Percentiles rank a stretch among this genome's conserved stretches.
phyloP scores from a whole-genome alignment of 1,140 invertebrate genomes.

The Drosophila yakuba region DNA sequence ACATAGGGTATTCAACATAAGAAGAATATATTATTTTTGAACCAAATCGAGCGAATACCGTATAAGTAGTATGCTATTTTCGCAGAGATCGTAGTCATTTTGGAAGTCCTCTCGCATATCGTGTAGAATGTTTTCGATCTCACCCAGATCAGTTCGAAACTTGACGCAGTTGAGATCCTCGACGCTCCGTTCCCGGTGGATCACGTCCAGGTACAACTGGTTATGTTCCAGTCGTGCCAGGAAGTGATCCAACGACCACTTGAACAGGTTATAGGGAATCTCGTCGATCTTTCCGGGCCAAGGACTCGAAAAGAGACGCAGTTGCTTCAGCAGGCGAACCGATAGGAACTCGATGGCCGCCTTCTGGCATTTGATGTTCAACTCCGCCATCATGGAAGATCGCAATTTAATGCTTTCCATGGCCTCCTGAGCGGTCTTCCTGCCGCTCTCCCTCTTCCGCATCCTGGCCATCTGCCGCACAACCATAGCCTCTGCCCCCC shows the following conservation, averaged over 20 bases:
- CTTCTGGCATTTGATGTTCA: slow-evolving; percentile 23
- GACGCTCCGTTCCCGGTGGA: slow-evolving; percentile 21
- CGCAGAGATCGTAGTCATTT: slow-evolving; percentile 15
- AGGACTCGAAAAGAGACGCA: slow-evolving; percentile 15
- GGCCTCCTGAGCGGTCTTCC: not conserved
- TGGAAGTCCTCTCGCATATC: slow-evolving; percentile 21
- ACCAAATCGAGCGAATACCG: slow-evolving; percentile 6
- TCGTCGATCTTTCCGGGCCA: slow-evolving; percentile 33
- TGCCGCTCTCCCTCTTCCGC: not conserved
- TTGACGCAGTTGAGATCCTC: slow-evolving; percentile 51
- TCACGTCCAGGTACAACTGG: slow-evolving; percentile 53
- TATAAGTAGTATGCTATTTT: not conserved
- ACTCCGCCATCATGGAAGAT: rapidly evolving
- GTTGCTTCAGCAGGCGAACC: slow-evolving; percentile 27
- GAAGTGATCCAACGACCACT: slow-evolving; percentile 55
- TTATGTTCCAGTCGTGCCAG: slow-evolving; percentile 8
- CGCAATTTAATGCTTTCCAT: not conserved
- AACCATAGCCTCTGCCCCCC: slow-evolving; percentile 17
- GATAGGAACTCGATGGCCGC: slow-evolving; percentile 42
- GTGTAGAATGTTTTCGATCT: slow-evolving; percentile 31
- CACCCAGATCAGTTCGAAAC: slow-evolving; percentile 38
- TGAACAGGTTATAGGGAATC: slow-evolving; percentile 40
- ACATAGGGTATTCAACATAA: rapidly evolving
- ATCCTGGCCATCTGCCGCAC: not conserved
- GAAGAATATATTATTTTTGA: not conserved